These are phyloP conservation scores for Balanococcus diminutus DNA, from an alignment of 2,888 invertebrate genomes.

Conservation along the genomic window DNA sequence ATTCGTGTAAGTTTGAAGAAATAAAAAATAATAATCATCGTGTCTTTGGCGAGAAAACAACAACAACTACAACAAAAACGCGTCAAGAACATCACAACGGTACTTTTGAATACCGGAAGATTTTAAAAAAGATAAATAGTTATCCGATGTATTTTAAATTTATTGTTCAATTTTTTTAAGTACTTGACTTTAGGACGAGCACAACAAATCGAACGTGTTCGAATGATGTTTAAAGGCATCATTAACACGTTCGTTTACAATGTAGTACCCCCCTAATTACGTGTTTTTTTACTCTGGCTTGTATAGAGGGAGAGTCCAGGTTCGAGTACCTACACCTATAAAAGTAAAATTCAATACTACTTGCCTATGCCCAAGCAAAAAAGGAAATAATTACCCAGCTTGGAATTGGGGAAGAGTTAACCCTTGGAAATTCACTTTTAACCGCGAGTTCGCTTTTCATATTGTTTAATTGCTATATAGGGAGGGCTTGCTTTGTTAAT, in stretches of 20 bases:
- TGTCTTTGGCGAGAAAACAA: not conserved
- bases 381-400: not conserved
- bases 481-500: not conserved
- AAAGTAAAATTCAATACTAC: slow-evolving; percentile 9
- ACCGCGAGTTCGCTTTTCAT: slow-evolving; percentile 19
- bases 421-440: slow-evolving; percentile 14
- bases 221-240: not conserved
- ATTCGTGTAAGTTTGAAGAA: not conserved
- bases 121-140: slow-evolving; percentile 1
- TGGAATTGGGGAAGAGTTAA: not conserved
- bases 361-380: not conserved
- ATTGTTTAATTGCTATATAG: not conserved
- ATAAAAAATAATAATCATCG: not conserved
- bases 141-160: not conserved
- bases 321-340: not conserved
- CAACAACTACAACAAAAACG: not conserved
- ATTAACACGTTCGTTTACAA: slow-evolving; percentile 15
- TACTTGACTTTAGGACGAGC: not conserved
- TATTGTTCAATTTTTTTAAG: not conserved
- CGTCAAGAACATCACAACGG: not conserved
- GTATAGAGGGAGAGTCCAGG: not conserved
- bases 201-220: not conserved
- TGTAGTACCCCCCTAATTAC: not conserved
- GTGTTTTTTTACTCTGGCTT: not conserved
- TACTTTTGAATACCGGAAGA: slow-evolving; percentile 19